Conservation (phyloP, 2,113 vertebrate genomes). For the Lota lota region DNA sequence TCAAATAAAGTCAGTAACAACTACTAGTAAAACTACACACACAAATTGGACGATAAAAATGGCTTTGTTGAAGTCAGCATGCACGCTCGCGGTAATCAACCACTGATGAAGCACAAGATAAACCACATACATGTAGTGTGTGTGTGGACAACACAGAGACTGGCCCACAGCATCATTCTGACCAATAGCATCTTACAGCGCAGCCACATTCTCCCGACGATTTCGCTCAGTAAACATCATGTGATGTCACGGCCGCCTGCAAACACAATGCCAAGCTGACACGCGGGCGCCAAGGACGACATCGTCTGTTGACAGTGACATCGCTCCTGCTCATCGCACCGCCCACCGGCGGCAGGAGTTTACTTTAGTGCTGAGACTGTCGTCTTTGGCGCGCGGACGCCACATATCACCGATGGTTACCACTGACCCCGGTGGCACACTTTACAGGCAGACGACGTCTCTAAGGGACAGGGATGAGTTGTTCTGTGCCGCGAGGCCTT, state of each 20-base stretch:
- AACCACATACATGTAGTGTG: not conserved
- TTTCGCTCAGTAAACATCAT: no score
- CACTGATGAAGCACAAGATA: not conserved
- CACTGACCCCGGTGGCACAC: constrained; percentile 37
- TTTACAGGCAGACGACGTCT: constrained; percentile 34
- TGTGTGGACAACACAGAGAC: not conserved
- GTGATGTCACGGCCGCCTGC: not conserved
- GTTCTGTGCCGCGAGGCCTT: constrained; percentile 19
- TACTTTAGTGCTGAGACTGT: constrained; percentile 46
- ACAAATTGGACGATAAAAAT: no score
- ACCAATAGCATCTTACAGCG: no score
- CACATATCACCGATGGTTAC: constrained; percentile 49
- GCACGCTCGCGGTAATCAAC: no score
- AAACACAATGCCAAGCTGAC: constrained; percentile 20
- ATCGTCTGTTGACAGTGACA: constrained; percentile 35
- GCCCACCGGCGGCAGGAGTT: constrained; percentile 31
- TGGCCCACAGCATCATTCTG: not conserved
- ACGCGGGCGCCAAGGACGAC: constrained; percentile 40
- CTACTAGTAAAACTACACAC: not conserved
- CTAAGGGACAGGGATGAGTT: constrained; percentile 12
- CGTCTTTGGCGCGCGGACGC: constrained; percentile 49
- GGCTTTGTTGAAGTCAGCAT: no score
- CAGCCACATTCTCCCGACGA: no score
- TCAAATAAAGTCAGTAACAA: not conserved
- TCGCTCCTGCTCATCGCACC: constrained; percentile 49